Conservation (phyloP, 2,113 vertebrate species). For the rabbit (Oryctolagus cuniculus) region mOryCun1.1 NC_091432.1:230203501-230204000, state of each 20-base stretch:
- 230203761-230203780: conserved; percentile 26
- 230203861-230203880: conserved; percentile 48
- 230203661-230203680: background rate
- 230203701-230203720: background rate
- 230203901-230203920: background rate
- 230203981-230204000: conserved; percentile 83
- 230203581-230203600: background rate
- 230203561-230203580: background rate
- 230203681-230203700: background rate
- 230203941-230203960: conserved; percentile 84
- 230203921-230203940: conserved; percentile 80
- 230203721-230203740: background rate
- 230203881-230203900: conserved; percentile 62
- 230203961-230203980: conserved; percentile 82
- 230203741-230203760: background rate
- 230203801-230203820: too few relatives aligned
- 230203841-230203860: conserved; percentile 46
- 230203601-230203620: background rate
- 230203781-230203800: background rate
- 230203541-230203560: background rate
- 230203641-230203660: conserved; percentile 54
- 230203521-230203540: too few relatives aligned
- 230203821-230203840: conserved; percentile 66
- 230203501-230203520: too few relatives aligned
- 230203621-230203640: conserved; percentile 48